These are phyloP conservation scores for Crambe crambe DNA, from an alignment of 37 sponge, comb jelly and placozoan genomes.

Conservation along the genomic window DNA sequence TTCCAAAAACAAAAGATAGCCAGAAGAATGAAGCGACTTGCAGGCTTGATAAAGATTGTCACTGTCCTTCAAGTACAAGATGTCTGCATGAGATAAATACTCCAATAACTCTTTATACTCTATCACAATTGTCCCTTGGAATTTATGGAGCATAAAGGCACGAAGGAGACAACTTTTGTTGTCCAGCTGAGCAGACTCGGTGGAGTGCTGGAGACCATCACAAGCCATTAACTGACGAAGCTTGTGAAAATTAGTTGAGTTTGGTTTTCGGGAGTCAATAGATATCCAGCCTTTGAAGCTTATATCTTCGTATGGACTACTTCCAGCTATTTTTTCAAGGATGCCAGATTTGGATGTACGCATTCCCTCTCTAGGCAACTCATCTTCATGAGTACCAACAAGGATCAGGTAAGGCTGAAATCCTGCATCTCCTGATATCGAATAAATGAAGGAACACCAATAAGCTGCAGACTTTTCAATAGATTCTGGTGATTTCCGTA, in stretches of 20 bases:
- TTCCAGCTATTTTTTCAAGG: constrained; percentile 5
- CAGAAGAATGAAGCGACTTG: constrained; percentile 20
- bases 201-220: neutral
- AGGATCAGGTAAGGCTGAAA: neutral
- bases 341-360: constrained; percentile 17
- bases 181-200: neutral
- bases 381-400: constrained; percentile 31
- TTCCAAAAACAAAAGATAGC: constrained; percentile 11
- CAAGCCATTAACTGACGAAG: constrained; percentile 28
- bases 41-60: constrained; percentile 5
- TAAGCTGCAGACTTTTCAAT: constrained; percentile 14
- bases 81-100: constrained; percentile 20
- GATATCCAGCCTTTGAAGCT: constrained; percentile 8
- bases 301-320: neutral
- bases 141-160: constrained; percentile 26
- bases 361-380: constrained; percentile 13
- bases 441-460: constrained; percentile 6
- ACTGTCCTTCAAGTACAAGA: constrained; percentile 2
- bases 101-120: constrained; percentile 1
- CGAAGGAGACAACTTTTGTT: constrained; percentile 12
- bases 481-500: neutral
- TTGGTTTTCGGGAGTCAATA: constrained; percentile 14
- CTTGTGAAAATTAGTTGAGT: constrained; percentile 6
- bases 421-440: neutral
- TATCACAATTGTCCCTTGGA: constrained; percentile 12